Base-by-base conservation (phyloP, 2,888 invertebrate genomes). In the Hemaris fuciformis region DNA sequence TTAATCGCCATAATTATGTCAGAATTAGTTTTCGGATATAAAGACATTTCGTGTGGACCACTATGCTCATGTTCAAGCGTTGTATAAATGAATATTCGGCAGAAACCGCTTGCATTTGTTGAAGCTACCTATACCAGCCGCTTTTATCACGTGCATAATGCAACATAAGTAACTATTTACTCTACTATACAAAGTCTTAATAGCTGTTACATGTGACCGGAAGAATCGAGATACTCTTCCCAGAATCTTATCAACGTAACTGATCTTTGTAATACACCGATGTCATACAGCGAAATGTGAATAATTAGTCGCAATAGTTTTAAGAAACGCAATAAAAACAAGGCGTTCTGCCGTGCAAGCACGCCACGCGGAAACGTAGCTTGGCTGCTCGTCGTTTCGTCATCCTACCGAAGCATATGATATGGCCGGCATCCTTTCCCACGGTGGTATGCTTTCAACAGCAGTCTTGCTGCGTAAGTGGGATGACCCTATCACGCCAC, bases 371-470 rank as follows among this genome's bases (percentile, higher is more conserved):
- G 53, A 53, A 53, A 53, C 18, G 31, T 18, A 18, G 18, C 53
- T 31, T 31, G 53, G 10, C 31, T 18, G 31, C n/a, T n/a, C n/a
- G 53, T 31, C 10, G 53, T 8, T 46, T 31, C 53, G 53, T 18
- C 53, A 53, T 27, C 53, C 3, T 8, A 45, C 23, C 31, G 53
- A 27, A 27, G 53, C 15, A 53, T 27, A 18, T 53, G 53, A 53
- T 53, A 53, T 31, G 31, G 43, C 5, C 41, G 25, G 58, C 41
- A 18, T 56, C 53, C 25, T 43, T 60, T 62, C 62, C 31, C 62
- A 62, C 59, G 59, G 22, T 38, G 22, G 45, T 46, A 42, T 59
- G 59, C 38, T 63, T 63, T 34, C 63, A 43, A 42, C 41, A 31
- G 61, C 59, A 59, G 56, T 46, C 46, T 61, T 59, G 56, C 13